phyloP scores from a whole-genome alignment of 1,140 invertebrate genomes.

The Catajapyx aquilonaris region DNA sequence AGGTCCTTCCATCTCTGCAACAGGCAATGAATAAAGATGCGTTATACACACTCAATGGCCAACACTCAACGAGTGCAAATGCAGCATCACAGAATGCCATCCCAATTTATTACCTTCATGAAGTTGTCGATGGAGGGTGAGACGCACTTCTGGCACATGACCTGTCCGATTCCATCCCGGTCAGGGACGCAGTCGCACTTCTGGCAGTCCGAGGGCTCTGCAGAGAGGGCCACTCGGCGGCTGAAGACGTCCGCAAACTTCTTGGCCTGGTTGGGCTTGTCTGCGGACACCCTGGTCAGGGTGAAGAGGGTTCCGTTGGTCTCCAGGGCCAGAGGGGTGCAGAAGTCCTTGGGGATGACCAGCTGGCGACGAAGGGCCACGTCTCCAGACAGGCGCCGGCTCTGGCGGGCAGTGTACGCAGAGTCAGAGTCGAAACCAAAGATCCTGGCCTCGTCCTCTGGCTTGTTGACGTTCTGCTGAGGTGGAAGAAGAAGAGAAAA shows the following conservation, averaged over 20 bases:
- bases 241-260: constrained; percentile 22
- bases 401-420: constrained; percentile 19
- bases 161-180: constrained; percentile 19
- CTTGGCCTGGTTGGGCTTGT: no score
- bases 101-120: constrained; percentile 7
- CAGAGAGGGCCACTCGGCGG: constrained; percentile 17
- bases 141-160: constrained; percentile 18
- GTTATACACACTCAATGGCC: no score
- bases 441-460: constrained; percentile 13
- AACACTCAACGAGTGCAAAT: no score
- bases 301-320: constrained; percentile 26
- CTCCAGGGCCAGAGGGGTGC: constrained; percentile 24
- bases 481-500: no score
- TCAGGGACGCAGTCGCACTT: constrained; percentile 25
- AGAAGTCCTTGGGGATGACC: constrained; percentile 23
- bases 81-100: not conserved
- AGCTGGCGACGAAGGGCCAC: constrained; percentile 19
- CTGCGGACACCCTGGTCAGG: constrained; percentile 8
- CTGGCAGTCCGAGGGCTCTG: constrained; percentile 20
- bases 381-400: constrained; percentile 15
- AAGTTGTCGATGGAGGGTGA: constrained; percentile 10
- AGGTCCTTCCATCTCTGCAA: no score
- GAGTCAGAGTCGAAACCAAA: constrained; percentile 22
- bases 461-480: no score
- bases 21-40: no score